Base-by-base conservation (phyloP, 2,888 invertebrate species). In the Hypercompe scribonia region DNA sequence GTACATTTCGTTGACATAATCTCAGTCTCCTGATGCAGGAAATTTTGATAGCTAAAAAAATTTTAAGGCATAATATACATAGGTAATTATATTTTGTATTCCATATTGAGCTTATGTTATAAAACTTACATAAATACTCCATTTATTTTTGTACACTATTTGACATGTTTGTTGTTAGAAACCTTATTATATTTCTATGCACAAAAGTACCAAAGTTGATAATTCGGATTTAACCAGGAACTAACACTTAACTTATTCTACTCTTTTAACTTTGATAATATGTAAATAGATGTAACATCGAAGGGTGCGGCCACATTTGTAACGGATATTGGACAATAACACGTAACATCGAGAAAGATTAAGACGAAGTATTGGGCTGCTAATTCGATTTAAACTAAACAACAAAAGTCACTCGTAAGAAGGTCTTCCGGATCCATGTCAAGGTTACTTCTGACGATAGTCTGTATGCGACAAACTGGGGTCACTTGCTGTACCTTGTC, bases 101-200 rank as follows among this genome's bases (percentile, higher is more conserved):
- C 63, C 73, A 71, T 81, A 65, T 81, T 61, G 58, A 28, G 33
- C 58, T 39, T 39, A 58, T 21, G 28, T 68, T 39, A 31, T 42
- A 42, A 28, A 34, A 64, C 34, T n/a, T 39, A n/a, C 36, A 28
- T 36, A 61, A 75, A 76, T 70, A 70, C 75, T 69, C 65, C 74
- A 36, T 71, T 82, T 74, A 84, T 83, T 83, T 84, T 84, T 78
- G 61, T 84, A 80, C 65, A 58, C 64, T 61, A 73, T 74, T 84
- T 76, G 71, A 74, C 75, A 75, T 76, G 78, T 82, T 81, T 70
- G 24, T 76, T 77, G 79, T 83, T 82, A 73, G 21, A 73, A 34
- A 64, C 61, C 61, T 61, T 24, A 34, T 64, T 21, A 34, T 24
- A 33, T 73, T 73, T 75, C 63, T 72, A 80, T 68, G 70, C 39